Percentiles rank a stretch among this genome's conserved stretches.
Evolutionary conservation across 2,888 invertebrate species (phyloP).

Genomic region (Ctenicera cuprea): DNA sequence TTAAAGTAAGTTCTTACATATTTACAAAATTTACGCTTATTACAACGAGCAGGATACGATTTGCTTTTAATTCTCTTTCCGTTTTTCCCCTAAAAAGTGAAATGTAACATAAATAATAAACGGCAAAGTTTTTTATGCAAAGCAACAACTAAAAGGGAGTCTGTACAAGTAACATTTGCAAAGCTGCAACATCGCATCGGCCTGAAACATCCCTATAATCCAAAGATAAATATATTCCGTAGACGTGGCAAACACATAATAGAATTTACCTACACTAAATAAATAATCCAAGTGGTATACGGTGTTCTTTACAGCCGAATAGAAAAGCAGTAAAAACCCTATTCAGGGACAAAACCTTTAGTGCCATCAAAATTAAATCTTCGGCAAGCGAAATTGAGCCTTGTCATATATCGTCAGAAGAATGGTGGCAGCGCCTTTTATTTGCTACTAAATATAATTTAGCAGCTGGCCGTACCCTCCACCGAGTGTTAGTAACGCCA

Average conservation of each 20-base stretch:
- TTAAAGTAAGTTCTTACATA: no score
- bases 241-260: conserved; percentile 40
- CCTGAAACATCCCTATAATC: conserved; percentile 17
- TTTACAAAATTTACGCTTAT: no score
- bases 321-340: conserved; percentile 69
- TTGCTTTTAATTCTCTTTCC: no score
- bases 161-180: conserved; percentile 9
- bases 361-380: conserved; percentile 60
- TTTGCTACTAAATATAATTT: conserved; percentile 68
- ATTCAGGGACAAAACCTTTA: conserved; percentile 66
- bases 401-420: conserved; percentile 51
- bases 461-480: conserved; percentile 71
- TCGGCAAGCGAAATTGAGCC: conserved; percentile 60
- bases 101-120: no score
- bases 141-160: not conserved
- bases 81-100: no score
- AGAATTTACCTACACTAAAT: conserved; percentile 55
- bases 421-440: conserved; percentile 57
- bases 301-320: conserved; percentile 57
- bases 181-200: conserved; percentile 3
- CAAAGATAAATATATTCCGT: conserved; percentile 32
- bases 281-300: conserved; percentile 50
- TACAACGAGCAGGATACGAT: no score
- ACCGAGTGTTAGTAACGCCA: conserved; percentile 72
- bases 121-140: no score